Evolutionary conservation across 2,113 vertebrate genomes (phyloP).

Genomic region (Urocynchramus pylzowi): DNA sequence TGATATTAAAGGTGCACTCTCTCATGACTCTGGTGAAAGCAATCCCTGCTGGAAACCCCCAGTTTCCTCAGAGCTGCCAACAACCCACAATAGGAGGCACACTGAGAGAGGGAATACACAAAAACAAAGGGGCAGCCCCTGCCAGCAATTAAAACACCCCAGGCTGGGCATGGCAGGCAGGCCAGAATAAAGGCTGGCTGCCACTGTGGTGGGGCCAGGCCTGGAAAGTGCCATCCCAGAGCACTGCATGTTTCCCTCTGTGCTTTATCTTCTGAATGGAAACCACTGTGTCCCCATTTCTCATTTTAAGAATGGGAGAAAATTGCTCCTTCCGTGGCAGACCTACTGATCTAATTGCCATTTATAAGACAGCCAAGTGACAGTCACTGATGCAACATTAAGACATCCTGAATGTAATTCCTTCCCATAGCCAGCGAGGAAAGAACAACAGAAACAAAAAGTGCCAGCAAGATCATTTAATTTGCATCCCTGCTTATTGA

Average conservation of each 20-base stretch:
- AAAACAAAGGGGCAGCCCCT: slow-evolving; percentile 14
- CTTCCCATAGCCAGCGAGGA: background rate
- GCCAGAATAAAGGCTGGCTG: background rate
- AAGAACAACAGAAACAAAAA: background rate
- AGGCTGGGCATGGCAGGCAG: slow-evolving; percentile 41
- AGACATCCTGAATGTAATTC: background rate
- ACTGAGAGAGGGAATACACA: slow-evolving; percentile 31
- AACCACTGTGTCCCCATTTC: background rate
- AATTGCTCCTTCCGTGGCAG: background rate
- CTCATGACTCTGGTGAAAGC: slow-evolving; percentile 41
- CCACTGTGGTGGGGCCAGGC: background rate
- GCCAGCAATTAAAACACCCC: slow-evolving; percentile 52
- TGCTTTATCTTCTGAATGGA: background rate
- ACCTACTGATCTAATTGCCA: background rate
- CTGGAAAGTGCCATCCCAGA: background rate
- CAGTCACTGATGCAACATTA: background rate
- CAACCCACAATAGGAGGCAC: slow-evolving; percentile 22
- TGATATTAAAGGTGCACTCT: slow-evolving; percentile 60
- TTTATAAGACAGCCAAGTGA: background rate
- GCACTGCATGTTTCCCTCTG: background rate
- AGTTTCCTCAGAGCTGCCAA: background rate
- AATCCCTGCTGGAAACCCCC: slow-evolving; percentile 20
- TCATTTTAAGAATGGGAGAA: background rate
- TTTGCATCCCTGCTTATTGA: background rate
- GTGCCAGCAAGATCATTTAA: background rate